Evolutionary conservation across 2,888 invertebrate genomes (phyloP).

Genomic region (Eristalinus sepulchralis): DNA sequence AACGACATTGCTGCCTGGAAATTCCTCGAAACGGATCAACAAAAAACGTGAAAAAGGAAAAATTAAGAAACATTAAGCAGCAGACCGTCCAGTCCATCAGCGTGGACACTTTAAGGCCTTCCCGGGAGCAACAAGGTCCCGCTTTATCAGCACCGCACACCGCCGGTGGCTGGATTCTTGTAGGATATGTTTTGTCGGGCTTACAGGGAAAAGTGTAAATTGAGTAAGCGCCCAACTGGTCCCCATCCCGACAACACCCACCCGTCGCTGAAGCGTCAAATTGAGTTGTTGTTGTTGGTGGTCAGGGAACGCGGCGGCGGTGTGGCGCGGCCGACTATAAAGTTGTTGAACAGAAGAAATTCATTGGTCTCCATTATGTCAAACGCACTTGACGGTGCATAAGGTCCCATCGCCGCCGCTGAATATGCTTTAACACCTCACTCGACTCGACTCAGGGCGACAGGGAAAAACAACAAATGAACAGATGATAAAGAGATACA

Average conservation of each 20-base stretch:
- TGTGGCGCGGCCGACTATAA: background rate
- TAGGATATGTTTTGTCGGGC: background rate
- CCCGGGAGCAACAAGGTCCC: conserved; percentile 15
- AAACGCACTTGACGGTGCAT: background rate
- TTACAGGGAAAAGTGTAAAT: conserved; percentile 4
- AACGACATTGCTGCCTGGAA: conserved; percentile 42
- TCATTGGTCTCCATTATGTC: conserved; percentile 9
- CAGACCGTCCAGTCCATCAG: conserved; percentile 4
- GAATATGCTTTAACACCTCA: conserved; percentile 38
- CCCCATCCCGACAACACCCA: background rate
- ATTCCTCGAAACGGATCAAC: conserved; percentile 51
- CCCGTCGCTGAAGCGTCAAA: background rate
- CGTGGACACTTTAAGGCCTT: conserved; percentile 11
- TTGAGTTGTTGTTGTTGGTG: background rate
- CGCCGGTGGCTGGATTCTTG: background rate
- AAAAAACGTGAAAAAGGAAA: conserved; percentile 2
- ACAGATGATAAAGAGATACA: background rate
- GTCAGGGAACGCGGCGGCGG: background rate
- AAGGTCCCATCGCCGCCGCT: background rate
- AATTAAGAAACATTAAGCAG: background rate
- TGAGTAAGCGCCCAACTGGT: background rate
- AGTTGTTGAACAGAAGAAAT: background rate
- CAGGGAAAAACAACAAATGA: background rate
- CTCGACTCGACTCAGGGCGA: background rate
- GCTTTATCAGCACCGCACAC: conserved; percentile 4